Base-by-base conservation (phyloP, 2,888 invertebrate species). In the Mesopsocus fuscifrons region DNA sequence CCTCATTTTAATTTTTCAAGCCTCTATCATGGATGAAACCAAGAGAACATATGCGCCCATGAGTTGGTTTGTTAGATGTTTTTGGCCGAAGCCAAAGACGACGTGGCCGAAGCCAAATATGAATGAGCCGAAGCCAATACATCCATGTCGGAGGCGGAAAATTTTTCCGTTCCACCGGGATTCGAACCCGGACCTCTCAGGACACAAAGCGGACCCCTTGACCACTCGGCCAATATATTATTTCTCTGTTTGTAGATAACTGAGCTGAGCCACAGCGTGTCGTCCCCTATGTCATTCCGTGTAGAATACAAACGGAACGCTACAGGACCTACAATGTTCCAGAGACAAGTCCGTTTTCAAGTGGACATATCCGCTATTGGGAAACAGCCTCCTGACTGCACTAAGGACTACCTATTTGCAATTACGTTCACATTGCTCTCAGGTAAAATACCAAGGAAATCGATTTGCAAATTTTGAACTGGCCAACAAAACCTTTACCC, bases 291-390 rank as follows among this genome's bases (percentile, higher is more conserved):
- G 73, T 92, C 94, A 30, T 98, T 98, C 66, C 75, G 91, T 43
- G 95, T 97, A 45, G 97, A 98, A 60, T 98, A 97, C 66, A 89
- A 92, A 58, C 68, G 97, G 41, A 91, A 85, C 16, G 83, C 85
- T 34, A 85, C 91, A 50, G 91, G 89, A 43, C 87, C 91, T 17
- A 88, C 88, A 47, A 89, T 95, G 85, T 94, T 95, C 60, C 91
- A 94, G 56, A 67, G 95, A 51, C 94, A 94, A 63, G 92, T 95
- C 20, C 70, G 92, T 49, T 92, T 95, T 66, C 94, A 95, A 71
- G 84, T 84, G 49, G 84, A 84, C 58, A 79, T 84, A 51, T 80
- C 80, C 47, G 78, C 82, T 34, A 83, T 84, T 58, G 80, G 81
- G 32, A 84, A 83, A 57, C 78, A 79, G 55, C 69, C 58, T 53